These are phyloP conservation scores for Odontomyia ornata DNA, from an alignment of 2,888 invertebrate species.

Conservation along the genomic window DNA sequence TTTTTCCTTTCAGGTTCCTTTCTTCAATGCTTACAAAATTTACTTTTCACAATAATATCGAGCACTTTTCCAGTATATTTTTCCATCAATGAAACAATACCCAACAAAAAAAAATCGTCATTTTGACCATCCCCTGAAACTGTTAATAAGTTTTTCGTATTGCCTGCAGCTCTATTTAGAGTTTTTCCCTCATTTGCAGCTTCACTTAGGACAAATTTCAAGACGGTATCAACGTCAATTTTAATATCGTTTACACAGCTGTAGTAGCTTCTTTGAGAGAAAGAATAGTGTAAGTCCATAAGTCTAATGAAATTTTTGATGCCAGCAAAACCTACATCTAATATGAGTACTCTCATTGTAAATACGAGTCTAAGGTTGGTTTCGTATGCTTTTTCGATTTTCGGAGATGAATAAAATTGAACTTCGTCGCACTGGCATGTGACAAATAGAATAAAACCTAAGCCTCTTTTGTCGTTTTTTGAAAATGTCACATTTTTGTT, in stretches of 20 bases:
- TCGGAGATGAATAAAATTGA: conserved; percentile 19
- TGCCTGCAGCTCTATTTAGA: conserved; percentile 12
- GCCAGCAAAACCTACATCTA: background rate
- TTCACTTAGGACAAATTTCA: conserved; percentile 10
- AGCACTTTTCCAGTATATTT: conserved; percentile 3
- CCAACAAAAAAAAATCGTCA: background rate
- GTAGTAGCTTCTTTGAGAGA: background rate
- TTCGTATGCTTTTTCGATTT: conserved; percentile 11
- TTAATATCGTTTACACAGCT: background rate
- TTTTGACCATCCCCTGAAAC: conserved; percentile 15
- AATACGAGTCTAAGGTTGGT: background rate
- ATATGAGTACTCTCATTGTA: conserved; percentile 14
- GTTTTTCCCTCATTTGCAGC: conserved; percentile 9
- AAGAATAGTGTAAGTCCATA: background rate
- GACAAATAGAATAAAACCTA: background rate
- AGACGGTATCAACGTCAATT: conserved; percentile 6
- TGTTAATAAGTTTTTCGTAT: background rate
- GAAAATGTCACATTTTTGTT: conserved; percentile 34
- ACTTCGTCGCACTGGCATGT: conserved; percentile 2
- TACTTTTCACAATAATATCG: conserved; percentile 25
- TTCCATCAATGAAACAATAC: background rate
- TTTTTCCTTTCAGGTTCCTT: no score
- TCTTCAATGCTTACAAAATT: conserved; percentile 22
- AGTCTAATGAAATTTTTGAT: background rate
- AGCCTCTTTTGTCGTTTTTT: conserved; percentile 3